Percentiles rank a stretch among this genome's conserved stretches.
Conservation (phyloP, 1,140 invertebrate genomes). For the Frieseomelitta varia region DNA sequence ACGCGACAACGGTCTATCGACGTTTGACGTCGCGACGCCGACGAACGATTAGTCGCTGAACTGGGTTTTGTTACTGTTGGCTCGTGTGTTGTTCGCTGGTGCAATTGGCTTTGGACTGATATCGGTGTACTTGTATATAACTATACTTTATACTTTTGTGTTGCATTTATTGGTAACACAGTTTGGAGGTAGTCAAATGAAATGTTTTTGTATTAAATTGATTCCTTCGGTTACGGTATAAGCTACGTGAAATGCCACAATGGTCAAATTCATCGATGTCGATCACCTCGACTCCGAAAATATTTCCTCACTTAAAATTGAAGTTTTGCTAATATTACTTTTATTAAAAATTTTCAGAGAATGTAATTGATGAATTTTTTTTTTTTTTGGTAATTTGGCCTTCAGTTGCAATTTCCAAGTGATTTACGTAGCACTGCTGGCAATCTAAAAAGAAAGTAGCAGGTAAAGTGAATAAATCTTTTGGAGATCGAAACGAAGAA, state of each 20-base stretch:
- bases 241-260: background rate
- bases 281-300: background rate
- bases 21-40: background rate
- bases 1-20: background rate
- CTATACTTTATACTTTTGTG: background rate
- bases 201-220: background rate
- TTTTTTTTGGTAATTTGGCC: no score
- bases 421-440: no score
- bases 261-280: background rate
- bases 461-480: no score
- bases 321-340: no score
- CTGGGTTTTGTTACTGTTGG: background rate
- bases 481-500: no score
- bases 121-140: background rate
- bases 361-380: no score
- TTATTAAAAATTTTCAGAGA: no score
- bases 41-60: background rate
- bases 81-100: background rate
- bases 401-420: no score
- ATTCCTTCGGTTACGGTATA: background rate
- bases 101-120: background rate
- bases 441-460: no score
- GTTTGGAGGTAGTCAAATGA: background rate
- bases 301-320: no score
- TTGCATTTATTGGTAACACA: background rate